Evolutionary conservation across 1,140 invertebrate species (phyloP).

Genomic region (Magallana gigas): DNA sequence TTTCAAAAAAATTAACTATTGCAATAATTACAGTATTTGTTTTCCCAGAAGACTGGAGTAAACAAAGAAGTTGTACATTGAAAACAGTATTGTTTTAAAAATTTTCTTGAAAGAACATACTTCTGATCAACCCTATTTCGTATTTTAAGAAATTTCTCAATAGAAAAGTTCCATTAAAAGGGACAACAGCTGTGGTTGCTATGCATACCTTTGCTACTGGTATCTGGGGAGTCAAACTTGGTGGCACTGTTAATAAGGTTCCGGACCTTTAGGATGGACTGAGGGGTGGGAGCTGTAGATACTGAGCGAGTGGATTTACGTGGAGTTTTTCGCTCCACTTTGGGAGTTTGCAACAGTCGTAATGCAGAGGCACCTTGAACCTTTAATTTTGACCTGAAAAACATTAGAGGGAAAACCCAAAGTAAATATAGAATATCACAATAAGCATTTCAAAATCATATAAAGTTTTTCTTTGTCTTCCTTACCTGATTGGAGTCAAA

Average conservation of each 20-base stretch:
- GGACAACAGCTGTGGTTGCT: too few species aligned
- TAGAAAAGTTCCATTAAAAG: too few species aligned
- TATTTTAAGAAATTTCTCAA: too few species aligned
- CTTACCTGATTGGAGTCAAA: constrained; percentile 8
- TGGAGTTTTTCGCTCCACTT: constrained; percentile 65
- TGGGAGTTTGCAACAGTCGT: constrained; percentile 71
- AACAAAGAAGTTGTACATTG: too few species aligned
- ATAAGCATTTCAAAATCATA: not conserved
- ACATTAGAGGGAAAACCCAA: not conserved
- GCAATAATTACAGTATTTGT: too few species aligned
- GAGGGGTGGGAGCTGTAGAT: constrained; percentile 73
- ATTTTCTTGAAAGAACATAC: too few species aligned
- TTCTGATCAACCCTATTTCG: too few species aligned
- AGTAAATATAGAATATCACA: not conserved
- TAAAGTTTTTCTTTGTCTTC: not conserved
- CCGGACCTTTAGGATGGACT: constrained; percentile 73
- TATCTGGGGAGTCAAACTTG: constrained; percentile 42
- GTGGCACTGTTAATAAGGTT: constrained; percentile 53
- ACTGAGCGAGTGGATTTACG: constrained; percentile 45
- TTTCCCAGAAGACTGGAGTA: too few species aligned
- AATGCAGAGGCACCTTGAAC: constrained; percentile 42
- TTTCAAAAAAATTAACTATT: too few species aligned
- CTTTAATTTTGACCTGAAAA: constrained; percentile 16
- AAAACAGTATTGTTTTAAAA: too few species aligned
- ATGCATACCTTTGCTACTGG: constrained; percentile 42